phyloP scores from a whole-genome alignment of 2,113 vertebrate genomes.

The Esox niger region DNA sequence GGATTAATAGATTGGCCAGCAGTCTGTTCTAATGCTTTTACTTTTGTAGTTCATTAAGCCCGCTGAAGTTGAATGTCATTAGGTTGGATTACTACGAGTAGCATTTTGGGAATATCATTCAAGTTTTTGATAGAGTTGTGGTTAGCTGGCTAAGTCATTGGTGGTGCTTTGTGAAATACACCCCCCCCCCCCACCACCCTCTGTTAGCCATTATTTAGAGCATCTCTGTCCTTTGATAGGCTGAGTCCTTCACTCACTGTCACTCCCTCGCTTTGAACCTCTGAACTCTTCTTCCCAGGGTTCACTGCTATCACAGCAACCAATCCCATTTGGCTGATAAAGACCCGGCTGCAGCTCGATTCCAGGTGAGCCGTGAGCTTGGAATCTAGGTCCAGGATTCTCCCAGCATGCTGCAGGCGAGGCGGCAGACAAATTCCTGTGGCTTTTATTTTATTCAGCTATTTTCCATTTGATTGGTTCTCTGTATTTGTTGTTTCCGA shows the following conservation, averaged over 20 bases:
- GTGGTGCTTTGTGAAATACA: slow-evolving; percentile 55
- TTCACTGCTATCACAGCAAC: slow-evolving; percentile 97
- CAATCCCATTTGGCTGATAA: slow-evolving; percentile 98
- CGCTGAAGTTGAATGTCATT: too few relatives aligned
- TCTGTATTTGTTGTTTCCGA: too few relatives aligned
- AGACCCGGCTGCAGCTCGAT: slow-evolving; percentile 96
- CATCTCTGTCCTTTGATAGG: slow-evolving; percentile 31
- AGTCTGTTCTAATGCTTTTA: not conserved
- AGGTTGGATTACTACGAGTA: too few relatives aligned
- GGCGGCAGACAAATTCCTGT: too few relatives aligned
- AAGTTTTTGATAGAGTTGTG: not conserved
- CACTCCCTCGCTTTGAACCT: slow-evolving; percentile 56
- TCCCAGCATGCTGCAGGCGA: too few relatives aligned
- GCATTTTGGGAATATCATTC: too few relatives aligned
- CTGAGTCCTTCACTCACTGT: slow-evolving; percentile 26
- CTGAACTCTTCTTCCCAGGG: slow-evolving; percentile 81
- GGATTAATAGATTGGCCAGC: slow-evolving; percentile 32
- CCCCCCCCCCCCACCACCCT: slow-evolving; percentile 49
- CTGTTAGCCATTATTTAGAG: slow-evolving; percentile 36
- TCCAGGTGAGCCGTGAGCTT: slow-evolving; percentile 78
- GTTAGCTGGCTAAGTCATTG: slow-evolving; percentile 23
- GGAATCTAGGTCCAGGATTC: too few relatives aligned
- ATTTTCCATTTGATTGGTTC: too few relatives aligned
- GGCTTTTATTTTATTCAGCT: too few relatives aligned
- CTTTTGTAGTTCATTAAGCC: not conserved